Evolutionary conservation across 1,140 invertebrate species (phyloP).

Genomic region (Trissolcus basalis): DNA sequence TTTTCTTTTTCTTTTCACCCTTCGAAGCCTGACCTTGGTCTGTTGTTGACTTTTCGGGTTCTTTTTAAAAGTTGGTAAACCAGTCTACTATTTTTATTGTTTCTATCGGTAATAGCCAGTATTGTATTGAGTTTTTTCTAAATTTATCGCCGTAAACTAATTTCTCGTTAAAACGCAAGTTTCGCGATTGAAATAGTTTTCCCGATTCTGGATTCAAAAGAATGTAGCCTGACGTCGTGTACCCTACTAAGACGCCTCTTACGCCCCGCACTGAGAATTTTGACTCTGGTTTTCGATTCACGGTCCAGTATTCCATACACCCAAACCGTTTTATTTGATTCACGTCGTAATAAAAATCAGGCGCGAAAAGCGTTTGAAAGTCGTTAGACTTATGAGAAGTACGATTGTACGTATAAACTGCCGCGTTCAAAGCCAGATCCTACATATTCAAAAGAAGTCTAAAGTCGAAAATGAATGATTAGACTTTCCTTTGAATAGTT

Average conservation of each 20-base stretch:
- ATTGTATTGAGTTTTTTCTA: conserved; percentile 5
- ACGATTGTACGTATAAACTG: conserved; percentile 56
- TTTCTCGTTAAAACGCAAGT: conserved; percentile 29
- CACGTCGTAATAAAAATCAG: conserved; percentile 7
- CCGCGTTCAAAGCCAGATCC: conserved; percentile 59
- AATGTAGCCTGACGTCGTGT: conserved; percentile 20
- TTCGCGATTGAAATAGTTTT: conserved; percentile 32
- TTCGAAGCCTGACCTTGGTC: too few relatives aligned
- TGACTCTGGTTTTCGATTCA: conserved; percentile 5
- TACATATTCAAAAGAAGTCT: conserved; percentile 55
- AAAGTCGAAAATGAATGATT: conserved; percentile 55
- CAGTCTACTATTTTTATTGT: background rate
- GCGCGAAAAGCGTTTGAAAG: conserved; percentile 29
- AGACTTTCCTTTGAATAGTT: conserved; percentile 24
- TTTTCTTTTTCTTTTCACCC: conserved; percentile 9
- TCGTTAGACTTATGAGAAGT: conserved; percentile 22
- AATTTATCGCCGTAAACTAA: background rate
- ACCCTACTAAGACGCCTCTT: background rate
- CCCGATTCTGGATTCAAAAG: conserved; percentile 29
- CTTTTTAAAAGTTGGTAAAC: background rate
- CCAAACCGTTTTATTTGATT: conserved; percentile 23
- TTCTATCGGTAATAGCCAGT: background rate
- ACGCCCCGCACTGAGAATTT: background rate
- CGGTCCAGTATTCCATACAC: conserved; percentile 21
- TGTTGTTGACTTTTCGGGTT: background rate